Evolutionary conservation across 2,113 vertebrate species (phyloP).

Genomic region (Diadophis punctatus): DNA sequence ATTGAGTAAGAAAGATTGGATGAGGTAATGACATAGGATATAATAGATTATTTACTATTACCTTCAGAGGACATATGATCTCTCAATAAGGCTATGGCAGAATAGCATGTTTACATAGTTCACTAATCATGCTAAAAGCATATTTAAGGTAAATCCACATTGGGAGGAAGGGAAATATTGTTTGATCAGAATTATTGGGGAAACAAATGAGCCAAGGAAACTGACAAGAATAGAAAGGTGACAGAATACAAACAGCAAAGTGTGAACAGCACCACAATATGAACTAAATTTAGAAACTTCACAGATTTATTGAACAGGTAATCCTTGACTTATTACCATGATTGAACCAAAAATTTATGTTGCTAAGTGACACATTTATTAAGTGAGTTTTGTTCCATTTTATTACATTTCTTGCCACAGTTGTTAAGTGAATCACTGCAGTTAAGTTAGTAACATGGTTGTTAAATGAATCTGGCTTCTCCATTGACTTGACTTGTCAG

Average conservation of each 20-base stretch:
- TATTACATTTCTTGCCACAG: background rate
- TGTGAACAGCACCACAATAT: background rate
- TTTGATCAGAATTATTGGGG: background rate
- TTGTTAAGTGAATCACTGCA: background rate
- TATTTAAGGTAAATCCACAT: background rate
- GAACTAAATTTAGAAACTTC: background rate
- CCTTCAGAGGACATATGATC: background rate
- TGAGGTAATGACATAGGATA: background rate
- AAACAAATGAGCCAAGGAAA: background rate
- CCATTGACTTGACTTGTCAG: background rate
- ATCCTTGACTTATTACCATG: background rate
- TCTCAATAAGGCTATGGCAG: background rate
- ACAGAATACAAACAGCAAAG: background rate
- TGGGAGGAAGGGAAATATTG: background rate
- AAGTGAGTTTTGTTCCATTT: background rate
- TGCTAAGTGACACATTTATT: background rate
- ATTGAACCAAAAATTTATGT: background rate
- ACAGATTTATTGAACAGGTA: background rate
- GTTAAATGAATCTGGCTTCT: background rate
- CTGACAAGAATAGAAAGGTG: background rate
- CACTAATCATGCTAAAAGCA: background rate
- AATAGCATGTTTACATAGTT: background rate
- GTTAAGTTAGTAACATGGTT: background rate
- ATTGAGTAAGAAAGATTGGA: background rate
- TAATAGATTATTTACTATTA: background rate